These are phyloP conservation scores for Ephestia elutella DNA, from an alignment of 1,140 invertebrate genomes.

Conservation along the genomic window DNA sequence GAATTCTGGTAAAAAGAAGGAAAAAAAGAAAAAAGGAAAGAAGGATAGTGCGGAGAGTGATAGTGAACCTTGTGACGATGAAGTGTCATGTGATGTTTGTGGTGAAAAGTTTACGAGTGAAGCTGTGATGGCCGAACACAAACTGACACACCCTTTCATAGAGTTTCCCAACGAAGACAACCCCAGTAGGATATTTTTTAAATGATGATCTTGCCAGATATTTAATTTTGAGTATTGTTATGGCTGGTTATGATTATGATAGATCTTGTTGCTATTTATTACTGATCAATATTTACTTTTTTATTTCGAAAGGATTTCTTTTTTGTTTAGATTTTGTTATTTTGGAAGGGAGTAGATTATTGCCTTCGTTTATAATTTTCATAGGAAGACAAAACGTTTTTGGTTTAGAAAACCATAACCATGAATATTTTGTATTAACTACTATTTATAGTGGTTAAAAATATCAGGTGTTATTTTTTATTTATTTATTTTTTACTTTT, in stretches of 20 bases:
- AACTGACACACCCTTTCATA: constrained; percentile 63
- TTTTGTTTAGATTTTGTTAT: no score
- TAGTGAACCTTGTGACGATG: constrained; percentile 14
- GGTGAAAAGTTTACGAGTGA: constrained; percentile 53
- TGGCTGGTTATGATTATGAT: not conserved
- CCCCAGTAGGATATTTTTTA: constrained; percentile 68
- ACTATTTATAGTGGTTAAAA: no score
- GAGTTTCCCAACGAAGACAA: constrained; percentile 62
- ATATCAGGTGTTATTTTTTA: no score
- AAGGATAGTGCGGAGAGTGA: constrained; percentile 4
- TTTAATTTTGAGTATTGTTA: not conserved
- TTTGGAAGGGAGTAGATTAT: no score
- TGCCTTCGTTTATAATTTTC: no score
- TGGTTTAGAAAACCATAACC: no score
- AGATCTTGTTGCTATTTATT: no score
- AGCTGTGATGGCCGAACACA: constrained; percentile 53
- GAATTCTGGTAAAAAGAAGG: constrained; percentile 29
- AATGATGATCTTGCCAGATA: constrained; percentile 30
- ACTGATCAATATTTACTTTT: no score
- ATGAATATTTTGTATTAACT: no score
- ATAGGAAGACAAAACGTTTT: no score
- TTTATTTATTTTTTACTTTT: no score
- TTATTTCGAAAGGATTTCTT: no score
- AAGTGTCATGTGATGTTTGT: constrained; percentile 52
- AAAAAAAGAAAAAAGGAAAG: constrained; percentile 25